These are phyloP conservation scores for Gymnothorax javanicus DNA, from an alignment of 2,797 vertebrate genomes.

Conservation along the genomic window DNA sequence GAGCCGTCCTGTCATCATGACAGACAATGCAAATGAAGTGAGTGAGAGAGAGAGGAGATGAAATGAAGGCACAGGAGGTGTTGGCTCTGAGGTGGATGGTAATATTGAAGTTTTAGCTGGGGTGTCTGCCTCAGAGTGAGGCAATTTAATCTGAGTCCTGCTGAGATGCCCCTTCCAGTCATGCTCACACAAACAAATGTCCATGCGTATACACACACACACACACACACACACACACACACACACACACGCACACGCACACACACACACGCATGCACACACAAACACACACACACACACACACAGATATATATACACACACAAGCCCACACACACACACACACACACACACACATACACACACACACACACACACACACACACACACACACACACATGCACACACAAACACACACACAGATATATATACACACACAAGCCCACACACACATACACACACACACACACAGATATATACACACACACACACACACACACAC, in stretches of 20 bases:
- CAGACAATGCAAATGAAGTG: constrained; percentile 22
- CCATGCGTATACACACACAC: neutral
- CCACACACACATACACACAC: no score
- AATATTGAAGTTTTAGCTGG: constrained; percentile 20
- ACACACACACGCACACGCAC: neutral
- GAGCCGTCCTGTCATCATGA: neutral
- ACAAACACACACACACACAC: neutral
- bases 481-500: neutral
- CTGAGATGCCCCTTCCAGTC: constrained; percentile 20
- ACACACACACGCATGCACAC: neutral
- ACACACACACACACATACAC: no score
- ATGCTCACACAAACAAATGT: neutral
- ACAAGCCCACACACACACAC: neutral
- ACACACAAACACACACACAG: no score
- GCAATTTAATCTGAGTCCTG: constrained; percentile 24
- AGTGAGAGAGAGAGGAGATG: neutral
- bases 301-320: no score
- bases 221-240: neutral
- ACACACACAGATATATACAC: no score
- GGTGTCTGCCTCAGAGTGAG: constrained; percentile 29
- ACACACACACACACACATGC: no score
- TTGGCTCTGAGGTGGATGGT: constrained; percentile 18
- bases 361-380: no score
- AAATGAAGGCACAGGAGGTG: constrained; percentile 15
- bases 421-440: no score